Evolutionary conservation across 2,888 invertebrate species (phyloP).

Genomic region (Pristionchus arcanus): DNA sequence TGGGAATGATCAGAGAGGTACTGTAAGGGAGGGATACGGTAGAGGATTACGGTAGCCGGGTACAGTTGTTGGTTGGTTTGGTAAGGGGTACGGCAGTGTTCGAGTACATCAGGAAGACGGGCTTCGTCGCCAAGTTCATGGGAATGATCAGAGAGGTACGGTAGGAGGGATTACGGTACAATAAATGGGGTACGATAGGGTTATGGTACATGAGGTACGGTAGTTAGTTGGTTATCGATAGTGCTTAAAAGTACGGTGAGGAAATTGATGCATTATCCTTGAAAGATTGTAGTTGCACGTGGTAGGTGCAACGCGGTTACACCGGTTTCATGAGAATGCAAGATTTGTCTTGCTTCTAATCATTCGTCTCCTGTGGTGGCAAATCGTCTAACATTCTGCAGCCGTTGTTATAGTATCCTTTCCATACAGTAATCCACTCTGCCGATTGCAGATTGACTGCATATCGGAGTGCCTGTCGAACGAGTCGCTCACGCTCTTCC

Average conservation of each 20-base stretch:
- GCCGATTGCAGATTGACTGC: not conserved
- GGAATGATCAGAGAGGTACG: not conserved
- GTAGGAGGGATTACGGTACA: not conserved
- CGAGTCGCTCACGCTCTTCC: not conserved
- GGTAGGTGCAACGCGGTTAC: too few species aligned
- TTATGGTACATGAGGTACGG: too few species aligned
- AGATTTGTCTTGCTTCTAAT: too few species aligned
- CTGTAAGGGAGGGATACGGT: too few species aligned
- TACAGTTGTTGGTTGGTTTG: not conserved
- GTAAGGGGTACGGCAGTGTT: not conserved
- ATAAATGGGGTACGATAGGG: not conserved
- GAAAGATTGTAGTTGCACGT: too few species aligned
- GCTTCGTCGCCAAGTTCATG: not conserved
- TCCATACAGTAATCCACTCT: too few species aligned
- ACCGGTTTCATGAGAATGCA: too few species aligned
- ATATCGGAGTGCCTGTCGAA: not conserved
- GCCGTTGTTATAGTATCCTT: too few species aligned
- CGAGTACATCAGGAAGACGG: not conserved
- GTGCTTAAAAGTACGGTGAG: not conserved
- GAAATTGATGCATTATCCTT: too few species aligned
- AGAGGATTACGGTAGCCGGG: not conserved
- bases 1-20: conserved; percentile 1
- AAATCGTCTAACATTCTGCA: too few species aligned
- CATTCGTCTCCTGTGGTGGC: too few species aligned
- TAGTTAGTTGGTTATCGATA: too few species aligned